Conservation (phyloP, 1,140 invertebrate genomes). For the Ips nitidus region DNA sequence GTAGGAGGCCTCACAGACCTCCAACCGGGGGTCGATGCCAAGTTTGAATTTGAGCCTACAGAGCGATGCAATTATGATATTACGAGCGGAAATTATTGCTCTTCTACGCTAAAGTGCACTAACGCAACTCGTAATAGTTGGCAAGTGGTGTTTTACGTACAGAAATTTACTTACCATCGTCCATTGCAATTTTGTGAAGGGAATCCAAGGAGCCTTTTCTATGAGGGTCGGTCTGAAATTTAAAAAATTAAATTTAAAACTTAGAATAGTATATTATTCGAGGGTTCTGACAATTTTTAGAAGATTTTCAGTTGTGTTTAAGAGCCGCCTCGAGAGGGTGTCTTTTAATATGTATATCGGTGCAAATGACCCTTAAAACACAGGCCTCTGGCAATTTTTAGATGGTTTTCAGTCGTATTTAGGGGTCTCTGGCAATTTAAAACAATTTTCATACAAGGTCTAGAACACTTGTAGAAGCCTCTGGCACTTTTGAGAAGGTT, state of each 20-base stretch:
- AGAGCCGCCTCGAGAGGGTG: no score
- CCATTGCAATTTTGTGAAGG: conserved; percentile 58
- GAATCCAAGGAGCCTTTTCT: conserved; percentile 62
- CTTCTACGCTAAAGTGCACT: background rate
- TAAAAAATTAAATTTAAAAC: conserved; percentile 15
- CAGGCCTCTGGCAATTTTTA: no score
- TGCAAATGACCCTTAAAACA: no score
- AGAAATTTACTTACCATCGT: conserved; percentile 58
- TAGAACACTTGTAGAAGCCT: no score
- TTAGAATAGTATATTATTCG: background rate
- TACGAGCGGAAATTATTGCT: background rate
- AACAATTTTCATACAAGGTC: no score
- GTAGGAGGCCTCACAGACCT: conserved; percentile 49
- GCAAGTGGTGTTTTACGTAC: background rate
- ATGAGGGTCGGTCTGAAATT: conserved; percentile 40
- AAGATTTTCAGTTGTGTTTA: no score
- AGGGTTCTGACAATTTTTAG: no score
- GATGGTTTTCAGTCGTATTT: no score
- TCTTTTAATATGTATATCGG: no score
- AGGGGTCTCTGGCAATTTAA: no score
- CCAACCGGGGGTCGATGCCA: conserved; percentile 48
- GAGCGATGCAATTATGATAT: conserved; percentile 4
- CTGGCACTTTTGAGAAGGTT: no score
- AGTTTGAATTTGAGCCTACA: conserved; percentile 42
- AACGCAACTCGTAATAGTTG: background rate